Evolutionary conservation across 2,888 invertebrate genomes (phyloP).

Genomic region (Pyrrhia umbra): DNA sequence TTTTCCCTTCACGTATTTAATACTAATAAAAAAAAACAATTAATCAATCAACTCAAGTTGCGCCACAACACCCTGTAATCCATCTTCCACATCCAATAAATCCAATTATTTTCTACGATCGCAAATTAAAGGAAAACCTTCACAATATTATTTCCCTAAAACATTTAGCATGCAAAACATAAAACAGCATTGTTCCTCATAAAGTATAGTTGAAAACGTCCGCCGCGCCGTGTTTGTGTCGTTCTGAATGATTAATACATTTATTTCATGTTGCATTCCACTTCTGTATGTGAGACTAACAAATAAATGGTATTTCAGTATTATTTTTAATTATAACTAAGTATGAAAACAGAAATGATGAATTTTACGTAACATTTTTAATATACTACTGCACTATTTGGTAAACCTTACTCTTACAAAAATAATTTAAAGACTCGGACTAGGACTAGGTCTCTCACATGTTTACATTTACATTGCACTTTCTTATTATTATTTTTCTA

Average conservation of each 20-base stretch:
- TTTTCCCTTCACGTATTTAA: no score
- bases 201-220: conserved; percentile 27
- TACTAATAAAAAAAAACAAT: no score
- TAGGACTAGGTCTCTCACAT: no score
- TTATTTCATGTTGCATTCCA: conserved; percentile 45
- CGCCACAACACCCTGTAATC: no score
- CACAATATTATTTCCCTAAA: background rate
- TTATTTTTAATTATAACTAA: background rate
- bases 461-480: no score
- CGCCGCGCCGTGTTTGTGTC: conserved; percentile 28
- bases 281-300: background rate
- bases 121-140: background rate
- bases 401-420: no score
- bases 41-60: no score
- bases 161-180: conserved; percentile 16
- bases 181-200: conserved; percentile 17
- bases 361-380: background rate
- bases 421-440: no score
- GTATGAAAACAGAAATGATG: no score
- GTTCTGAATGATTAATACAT: conserved; percentile 35
- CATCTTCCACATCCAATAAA: no score
- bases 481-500: no score
- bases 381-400: no score
- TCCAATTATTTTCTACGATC: background rate
- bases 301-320: background rate